Conservation (phyloP, 2,797 vertebrate species). For the Linurgus olivaceus region DNA sequence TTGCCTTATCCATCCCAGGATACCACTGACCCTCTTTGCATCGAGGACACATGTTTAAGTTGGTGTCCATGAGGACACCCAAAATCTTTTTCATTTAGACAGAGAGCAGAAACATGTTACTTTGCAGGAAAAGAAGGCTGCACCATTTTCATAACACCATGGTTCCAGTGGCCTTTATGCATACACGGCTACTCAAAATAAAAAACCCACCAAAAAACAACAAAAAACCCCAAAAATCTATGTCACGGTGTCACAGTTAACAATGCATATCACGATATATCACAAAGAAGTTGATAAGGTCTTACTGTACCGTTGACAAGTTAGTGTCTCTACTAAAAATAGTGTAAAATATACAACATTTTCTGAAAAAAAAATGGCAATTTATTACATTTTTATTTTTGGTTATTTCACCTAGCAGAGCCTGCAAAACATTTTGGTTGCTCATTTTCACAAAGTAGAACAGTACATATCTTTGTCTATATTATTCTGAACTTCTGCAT, state of each 20-base stretch:
- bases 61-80: not conserved
- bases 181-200: not conserved
- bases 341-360: not conserved
- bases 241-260: not conserved
- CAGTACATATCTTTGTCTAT: not conserved
- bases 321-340: not conserved
- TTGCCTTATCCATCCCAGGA: not conserved
- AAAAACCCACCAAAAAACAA: not conserved
- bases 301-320: not conserved
- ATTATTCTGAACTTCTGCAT: not conserved
- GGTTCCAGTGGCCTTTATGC: not conserved
- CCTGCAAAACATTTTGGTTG: not conserved
- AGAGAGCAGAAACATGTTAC: not conserved
- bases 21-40: not conserved
- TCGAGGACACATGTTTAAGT: not conserved
- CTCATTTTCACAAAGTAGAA: not conserved
- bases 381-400: not conserved
- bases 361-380: not conserved
- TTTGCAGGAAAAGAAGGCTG: not conserved
- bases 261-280: not conserved
- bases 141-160: not conserved
- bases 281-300: accelerated
- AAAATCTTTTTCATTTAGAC: not conserved
- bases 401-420: not conserved
- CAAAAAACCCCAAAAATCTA: not conserved